Percentiles rank a stretch among this genome's conserved stretches.
Evolutionary conservation across 2,797 vertebrate genomes (phyloP).

Genomic region (Balearica regulorum): DNA sequence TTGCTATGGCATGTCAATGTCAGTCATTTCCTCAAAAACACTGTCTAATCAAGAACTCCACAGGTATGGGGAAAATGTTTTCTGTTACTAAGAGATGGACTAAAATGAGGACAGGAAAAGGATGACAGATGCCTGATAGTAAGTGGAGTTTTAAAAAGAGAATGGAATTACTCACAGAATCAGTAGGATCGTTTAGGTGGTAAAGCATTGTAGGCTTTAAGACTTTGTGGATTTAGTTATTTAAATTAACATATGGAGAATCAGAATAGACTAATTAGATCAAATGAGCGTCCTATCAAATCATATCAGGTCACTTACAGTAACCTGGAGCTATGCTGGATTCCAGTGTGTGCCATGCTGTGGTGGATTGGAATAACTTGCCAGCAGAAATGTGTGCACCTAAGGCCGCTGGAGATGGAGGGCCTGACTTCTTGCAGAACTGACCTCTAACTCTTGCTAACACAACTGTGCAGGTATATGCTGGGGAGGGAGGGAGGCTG

Average conservation of each 20-base stretch:
- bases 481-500: neutral
- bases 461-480: neutral
- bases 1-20: neutral
- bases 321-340: neutral
- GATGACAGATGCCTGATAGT: neutral
- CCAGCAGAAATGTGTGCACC: neutral
- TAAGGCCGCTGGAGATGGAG: neutral
- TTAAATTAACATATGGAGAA: neutral
- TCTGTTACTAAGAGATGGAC: neutral
- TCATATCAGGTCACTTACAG: neutral
- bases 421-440: neutral
- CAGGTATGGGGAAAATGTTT: neutral
- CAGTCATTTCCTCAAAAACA: neutral
- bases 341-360: neutral
- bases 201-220: neutral
- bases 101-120: neutral
- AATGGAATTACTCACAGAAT: neutral
- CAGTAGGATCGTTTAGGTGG: neutral
- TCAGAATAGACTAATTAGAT: neutral
- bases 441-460: neutral
- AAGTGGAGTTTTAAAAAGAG: neutral
- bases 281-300: neutral
- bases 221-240: neutral
- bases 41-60: neutral
- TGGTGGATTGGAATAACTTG: neutral